These are phyloP conservation scores for Ptychadena robeensis DNA, from an alignment of 2,797 vertebrate genomes.

Conservation along the genomic window DNA sequence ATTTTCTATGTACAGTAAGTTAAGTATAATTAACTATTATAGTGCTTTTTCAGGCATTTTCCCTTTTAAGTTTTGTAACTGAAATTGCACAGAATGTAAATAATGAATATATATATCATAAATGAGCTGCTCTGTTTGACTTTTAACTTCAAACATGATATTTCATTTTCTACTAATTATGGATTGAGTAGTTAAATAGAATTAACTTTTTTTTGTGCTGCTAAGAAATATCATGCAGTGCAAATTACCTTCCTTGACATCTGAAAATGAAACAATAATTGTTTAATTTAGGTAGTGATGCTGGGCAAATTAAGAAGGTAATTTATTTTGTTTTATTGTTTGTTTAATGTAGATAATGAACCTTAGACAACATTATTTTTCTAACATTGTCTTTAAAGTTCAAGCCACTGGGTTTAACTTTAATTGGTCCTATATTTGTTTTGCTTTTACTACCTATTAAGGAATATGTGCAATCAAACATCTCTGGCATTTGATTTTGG, in stretches of 20 bases:
- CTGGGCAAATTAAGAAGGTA: background rate
- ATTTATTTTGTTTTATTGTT: background rate
- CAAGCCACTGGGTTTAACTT: background rate
- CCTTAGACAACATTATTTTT: background rate
- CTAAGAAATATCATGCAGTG: background rate
- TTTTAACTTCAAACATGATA: background rate
- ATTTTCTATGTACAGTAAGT: too few species aligned
- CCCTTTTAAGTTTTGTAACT: too few species aligned
- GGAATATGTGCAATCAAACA: background rate
- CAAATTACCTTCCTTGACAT: background rate
- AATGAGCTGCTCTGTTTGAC: background rate
- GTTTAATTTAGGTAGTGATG: slow-evolving; percentile 5
- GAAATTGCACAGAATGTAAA: background rate
- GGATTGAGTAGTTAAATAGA: background rate
- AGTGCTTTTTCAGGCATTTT: background rate
- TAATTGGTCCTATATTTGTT: background rate
- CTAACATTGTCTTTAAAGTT: background rate
- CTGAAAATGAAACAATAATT: background rate
- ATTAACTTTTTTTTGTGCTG: background rate
- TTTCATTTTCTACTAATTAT: background rate
- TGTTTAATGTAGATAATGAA: background rate
- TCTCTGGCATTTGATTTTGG: too few species aligned
- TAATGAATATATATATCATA: background rate
- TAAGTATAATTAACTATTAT: background rate
- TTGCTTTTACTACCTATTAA: background rate